phyloP scores from a whole-genome alignment of 2,113 vertebrate genomes.

The Herpetotheres cachinnans region DNA sequence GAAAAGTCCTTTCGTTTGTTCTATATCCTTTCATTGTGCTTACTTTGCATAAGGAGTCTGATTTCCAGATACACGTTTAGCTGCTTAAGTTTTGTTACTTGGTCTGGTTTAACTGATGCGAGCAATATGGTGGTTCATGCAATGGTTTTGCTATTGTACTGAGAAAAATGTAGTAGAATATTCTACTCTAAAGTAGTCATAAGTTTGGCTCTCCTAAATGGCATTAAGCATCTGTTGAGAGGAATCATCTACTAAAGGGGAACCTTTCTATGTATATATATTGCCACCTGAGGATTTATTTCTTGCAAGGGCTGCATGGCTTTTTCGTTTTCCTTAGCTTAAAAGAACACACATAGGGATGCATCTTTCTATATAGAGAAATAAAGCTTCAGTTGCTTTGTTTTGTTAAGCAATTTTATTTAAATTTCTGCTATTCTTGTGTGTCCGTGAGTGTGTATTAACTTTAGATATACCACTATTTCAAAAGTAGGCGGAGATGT shows the following conservation, averaged over 20 bases:
- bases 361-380: conserved; percentile 63
- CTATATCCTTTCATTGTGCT: not conserved
- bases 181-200: conserved; percentile 29
- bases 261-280: not conserved
- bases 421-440: conserved; percentile 35
- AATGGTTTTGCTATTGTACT: conserved; percentile 19
- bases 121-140: conserved; percentile 9
- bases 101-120: conserved; percentile 19
- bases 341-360: conserved; percentile 60
- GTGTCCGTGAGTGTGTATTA: not conserved
- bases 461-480: not conserved
- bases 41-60: conserved; percentile 3
- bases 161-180: conserved; percentile 9
- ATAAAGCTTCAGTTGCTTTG: conserved; percentile 64
- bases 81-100: conserved; percentile 19
- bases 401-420: conserved; percentile 65
- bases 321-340: conserved; percentile 66
- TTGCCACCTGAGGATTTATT: conserved; percentile 32
- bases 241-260: not conserved
- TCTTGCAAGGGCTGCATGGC: conserved; percentile 60
- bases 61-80: not conserved
- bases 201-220: conserved; percentile 27
- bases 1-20: conserved; percentile 19
- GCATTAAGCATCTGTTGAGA: not conserved
- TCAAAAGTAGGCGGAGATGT: not conserved